Conservation (phyloP, 2,888 invertebrate genomes). For the Eupithecia dodoneata region DNA sequence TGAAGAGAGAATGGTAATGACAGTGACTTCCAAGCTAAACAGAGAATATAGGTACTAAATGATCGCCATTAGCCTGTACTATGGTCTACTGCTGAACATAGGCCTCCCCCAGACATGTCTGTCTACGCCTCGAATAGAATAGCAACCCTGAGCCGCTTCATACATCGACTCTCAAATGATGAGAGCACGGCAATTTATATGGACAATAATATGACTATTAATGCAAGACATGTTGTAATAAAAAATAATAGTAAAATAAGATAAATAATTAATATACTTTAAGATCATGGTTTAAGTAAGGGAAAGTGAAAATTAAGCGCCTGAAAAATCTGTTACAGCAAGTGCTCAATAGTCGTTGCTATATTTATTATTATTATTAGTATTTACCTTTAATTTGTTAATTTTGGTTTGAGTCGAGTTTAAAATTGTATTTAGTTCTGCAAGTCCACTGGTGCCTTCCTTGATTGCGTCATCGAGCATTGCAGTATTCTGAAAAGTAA, state of each 20-base stretch:
- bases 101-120: neutral
- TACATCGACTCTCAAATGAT: neutral
- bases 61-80: neutral
- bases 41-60: neutral
- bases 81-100: neutral
- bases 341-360: constrained; percentile 1
- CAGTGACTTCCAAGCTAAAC: neutral
- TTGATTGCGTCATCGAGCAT: constrained; percentile 86
- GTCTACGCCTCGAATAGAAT: neutral
- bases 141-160: neutral
- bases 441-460: constrained; percentile 88
- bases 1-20: too few relatives aligned
- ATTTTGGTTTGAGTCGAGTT: constrained; percentile 93
- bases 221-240: neutral
- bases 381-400: constrained; percentile 90
- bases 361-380: too few relatives aligned
- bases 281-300: neutral
- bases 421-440: constrained; percentile 91
- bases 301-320: neutral
- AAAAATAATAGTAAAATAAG: too few relatives aligned
- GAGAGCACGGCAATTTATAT: neutral
- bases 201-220: neutral
- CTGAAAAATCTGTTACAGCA: constrained; percentile 13
- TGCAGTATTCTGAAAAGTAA: constrained; percentile 70
- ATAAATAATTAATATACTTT: too few relatives aligned